phyloP scores from a whole-genome alignment of 2,113 vertebrate genomes.

The Vulpes lagopus region DNA sequence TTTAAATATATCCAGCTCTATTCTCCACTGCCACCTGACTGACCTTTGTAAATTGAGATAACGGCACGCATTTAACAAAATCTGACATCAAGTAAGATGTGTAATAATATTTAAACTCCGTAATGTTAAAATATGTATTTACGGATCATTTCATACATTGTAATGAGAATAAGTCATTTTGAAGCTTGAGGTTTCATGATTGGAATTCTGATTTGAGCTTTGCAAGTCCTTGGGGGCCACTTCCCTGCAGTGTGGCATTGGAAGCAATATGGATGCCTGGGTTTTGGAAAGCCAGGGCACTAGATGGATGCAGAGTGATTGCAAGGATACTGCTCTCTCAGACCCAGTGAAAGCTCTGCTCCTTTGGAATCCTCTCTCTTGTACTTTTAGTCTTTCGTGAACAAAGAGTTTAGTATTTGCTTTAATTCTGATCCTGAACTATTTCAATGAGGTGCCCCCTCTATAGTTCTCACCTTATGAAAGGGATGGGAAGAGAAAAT shows the following conservation, averaged over 20 bases:
- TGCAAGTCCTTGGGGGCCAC: neutral
- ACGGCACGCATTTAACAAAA: conserved; percentile 65
- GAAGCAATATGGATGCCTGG: neutral
- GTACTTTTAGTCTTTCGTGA: neutral
- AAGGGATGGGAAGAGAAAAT: neutral
- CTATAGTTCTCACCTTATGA: neutral
- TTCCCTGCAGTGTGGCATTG: neutral
- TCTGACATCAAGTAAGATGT: conserved; percentile 73
- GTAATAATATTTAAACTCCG: conserved; percentile 79
- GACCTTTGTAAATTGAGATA: conserved; percentile 72
- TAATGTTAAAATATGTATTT: conserved; percentile 82
- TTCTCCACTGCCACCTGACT: conserved; percentile 29
- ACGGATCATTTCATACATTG: conserved; percentile 73
- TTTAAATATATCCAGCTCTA: conserved; percentile 63
- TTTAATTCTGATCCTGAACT: neutral
- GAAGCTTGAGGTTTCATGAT: neutral
- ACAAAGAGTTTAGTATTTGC: neutral
- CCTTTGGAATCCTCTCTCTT: neutral
- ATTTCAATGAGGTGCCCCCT: neutral
- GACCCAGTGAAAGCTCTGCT: neutral
- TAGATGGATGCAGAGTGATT: neutral
- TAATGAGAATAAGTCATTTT: conserved; percentile 74
- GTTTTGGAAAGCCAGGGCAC: neutral
- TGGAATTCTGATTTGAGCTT: conserved; percentile 65
- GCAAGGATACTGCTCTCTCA: neutral